phyloP scores from a whole-genome alignment of 2,113 vertebrate species.

The Nipponia nippon region DNA sequence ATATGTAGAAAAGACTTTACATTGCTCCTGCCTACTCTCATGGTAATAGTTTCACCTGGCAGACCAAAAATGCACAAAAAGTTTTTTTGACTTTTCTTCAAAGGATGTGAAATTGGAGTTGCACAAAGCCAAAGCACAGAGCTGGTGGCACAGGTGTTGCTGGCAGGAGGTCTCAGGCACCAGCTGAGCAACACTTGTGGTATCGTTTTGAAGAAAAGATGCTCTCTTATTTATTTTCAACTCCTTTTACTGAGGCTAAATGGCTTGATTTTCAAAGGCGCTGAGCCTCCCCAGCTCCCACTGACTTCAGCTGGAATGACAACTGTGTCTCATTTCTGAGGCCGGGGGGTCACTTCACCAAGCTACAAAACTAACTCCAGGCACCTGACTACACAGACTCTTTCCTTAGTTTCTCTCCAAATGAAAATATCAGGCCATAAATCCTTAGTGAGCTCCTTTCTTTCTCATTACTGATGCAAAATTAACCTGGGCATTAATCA shows the following conservation, averaged over 20 bases:
- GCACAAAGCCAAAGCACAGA: background rate
- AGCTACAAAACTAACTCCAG: background rate
- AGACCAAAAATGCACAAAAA: background rate
- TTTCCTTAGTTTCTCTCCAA: background rate
- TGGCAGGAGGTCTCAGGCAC: background rate
- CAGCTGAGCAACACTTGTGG: background rate
- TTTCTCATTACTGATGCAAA: background rate
- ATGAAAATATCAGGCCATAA: background rate
- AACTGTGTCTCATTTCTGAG: background rate
- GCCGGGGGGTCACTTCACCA: background rate
- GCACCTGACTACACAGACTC: background rate
- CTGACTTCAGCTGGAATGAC: background rate
- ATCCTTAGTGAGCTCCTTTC: background rate
- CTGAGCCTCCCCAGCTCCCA: background rate
- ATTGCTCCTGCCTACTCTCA: background rate
- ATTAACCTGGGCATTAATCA: background rate
- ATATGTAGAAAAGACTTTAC: background rate
- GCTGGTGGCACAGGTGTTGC: constrained; percentile 2
- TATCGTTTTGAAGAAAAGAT: background rate
- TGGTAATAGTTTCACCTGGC: background rate
- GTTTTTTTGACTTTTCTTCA: background rate
- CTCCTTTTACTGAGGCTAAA: background rate
- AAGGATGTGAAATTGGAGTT: background rate
- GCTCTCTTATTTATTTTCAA: background rate
- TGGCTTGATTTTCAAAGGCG: background rate